Conservation (phyloP, 2,113 vertebrate species). For the Salvelinus sp. region DNA sequence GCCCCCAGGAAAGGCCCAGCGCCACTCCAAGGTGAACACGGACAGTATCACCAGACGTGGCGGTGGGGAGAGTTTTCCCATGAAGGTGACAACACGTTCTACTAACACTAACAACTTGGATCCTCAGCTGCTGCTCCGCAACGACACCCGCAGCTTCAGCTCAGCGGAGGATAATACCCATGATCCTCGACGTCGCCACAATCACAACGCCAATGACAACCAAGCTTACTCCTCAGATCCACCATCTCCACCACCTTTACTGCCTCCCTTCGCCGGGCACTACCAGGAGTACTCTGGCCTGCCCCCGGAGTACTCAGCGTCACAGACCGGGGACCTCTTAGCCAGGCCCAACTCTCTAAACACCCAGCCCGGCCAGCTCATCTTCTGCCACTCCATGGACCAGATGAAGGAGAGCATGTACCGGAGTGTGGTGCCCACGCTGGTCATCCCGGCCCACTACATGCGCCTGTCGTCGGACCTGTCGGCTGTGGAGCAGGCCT, state of each 20-base stretch:
- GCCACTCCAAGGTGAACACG: conserved; percentile 26
- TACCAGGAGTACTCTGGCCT: conserved; percentile 65
- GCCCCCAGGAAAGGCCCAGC: conserved; percentile 38
- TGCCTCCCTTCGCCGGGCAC: conserved; percentile 70
- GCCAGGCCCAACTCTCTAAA: conserved; percentile 71
- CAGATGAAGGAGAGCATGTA: conserved; percentile 83
- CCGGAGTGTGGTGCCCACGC: conserved; percentile 80
- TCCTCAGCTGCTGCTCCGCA: conserved; percentile 45
- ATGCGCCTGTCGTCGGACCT: conserved; percentile 76
- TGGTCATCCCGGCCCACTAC: conserved; percentile 84
- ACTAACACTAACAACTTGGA: conserved; percentile 55
- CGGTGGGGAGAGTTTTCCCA: conserved; percentile 44
- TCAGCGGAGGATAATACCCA: neutral
- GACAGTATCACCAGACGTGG: conserved; percentile 55
- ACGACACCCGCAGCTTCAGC: neutral
- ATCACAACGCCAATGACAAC: conserved; percentile 56
- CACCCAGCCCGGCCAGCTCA: conserved; percentile 77
- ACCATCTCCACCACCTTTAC: conserved; percentile 67
- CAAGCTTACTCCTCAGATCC: conserved; percentile 68
- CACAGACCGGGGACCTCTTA: conserved; percentile 69
- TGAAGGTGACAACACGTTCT: conserved; percentile 69
- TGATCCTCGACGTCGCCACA: conserved; percentile 45
- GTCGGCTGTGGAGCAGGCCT: conserved; percentile 51
- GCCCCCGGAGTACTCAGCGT: conserved; percentile 74
- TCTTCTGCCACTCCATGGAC: conserved; percentile 82